A percentile compares a stretch with the other conserved stretches of the same genome.
Conservation (phyloP, 2,888 invertebrate species). For the Plagodis pulveraria region DNA sequence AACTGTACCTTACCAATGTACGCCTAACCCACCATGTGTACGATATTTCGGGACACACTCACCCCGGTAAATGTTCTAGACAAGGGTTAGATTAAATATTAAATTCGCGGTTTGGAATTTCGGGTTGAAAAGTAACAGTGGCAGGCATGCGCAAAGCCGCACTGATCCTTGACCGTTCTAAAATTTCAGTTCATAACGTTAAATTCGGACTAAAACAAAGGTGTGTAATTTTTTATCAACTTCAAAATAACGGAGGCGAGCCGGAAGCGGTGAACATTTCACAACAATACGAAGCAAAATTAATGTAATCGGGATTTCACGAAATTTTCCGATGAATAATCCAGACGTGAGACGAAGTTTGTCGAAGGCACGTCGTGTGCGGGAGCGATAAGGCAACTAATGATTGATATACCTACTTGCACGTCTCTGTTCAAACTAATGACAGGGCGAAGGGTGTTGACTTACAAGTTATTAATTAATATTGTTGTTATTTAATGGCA, state of each 20-base stretch:
- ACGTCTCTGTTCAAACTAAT: conserved; percentile 78
- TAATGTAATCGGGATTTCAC: conserved; percentile 51
- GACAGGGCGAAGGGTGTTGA: conserved; percentile 81
- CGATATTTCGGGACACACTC: conserved; percentile 72
- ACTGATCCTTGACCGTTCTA: conserved; percentile 60
- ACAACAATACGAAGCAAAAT: conserved; percentile 43
- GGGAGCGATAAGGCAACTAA: conserved; percentile 74
- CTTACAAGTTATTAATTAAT: conserved; percentile 83
- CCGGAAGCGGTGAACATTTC: conserved; percentile 43
- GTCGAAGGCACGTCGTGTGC: conserved; percentile 67
- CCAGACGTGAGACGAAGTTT: conserved; percentile 62
- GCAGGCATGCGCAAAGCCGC: conserved; percentile 65
- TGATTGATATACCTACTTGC: conserved; percentile 82
- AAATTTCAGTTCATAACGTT: conserved; percentile 67
- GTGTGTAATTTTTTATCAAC: conserved; percentile 70
- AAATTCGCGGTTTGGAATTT: conserved; percentile 83
- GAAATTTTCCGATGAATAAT: conserved; percentile 57
- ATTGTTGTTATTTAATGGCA: conserved; percentile 68
- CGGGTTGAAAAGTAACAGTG: conserved; percentile 75
- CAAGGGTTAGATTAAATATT: conserved; percentile 84
- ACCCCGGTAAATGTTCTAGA: conserved; percentile 80
- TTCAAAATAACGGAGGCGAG: conserved; percentile 50
- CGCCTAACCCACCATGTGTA: conserved; percentile 49
- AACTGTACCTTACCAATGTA: conserved; percentile 74
- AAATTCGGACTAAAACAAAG: conserved; percentile 70